phyloP scores from a whole-genome alignment of 1,140 invertebrate species.

The Nasonia vitripennis region DNA sequence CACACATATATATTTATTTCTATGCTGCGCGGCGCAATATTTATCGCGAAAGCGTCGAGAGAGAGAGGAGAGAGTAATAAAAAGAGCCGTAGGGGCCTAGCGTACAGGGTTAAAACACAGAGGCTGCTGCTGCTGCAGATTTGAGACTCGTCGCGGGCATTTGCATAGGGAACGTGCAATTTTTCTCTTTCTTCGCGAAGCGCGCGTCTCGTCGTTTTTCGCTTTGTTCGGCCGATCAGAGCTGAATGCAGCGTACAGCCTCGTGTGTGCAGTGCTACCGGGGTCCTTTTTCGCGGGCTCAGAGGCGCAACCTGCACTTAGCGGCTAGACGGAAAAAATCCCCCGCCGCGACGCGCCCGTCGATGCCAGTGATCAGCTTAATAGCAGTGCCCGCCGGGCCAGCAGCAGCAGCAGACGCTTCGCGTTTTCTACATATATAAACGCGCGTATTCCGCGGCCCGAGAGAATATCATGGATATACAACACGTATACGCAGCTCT shows the following conservation, averaged over 20 bases:
- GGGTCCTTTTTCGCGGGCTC: background rate
- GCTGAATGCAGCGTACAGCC: background rate
- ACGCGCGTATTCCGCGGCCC: background rate
- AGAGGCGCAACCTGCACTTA: background rate
- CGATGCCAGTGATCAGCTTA: conserved; percentile 69
- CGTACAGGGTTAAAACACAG: conserved; percentile 38
- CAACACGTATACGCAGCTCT: too few relatives aligned
- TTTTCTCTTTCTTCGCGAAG: conserved; percentile 56
- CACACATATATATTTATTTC: too few relatives aligned
- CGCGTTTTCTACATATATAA: background rate
- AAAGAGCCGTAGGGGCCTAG: background rate
- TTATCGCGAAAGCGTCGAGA: background rate
- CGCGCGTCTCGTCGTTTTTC: conserved; percentile 32
- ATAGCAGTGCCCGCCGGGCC: conserved; percentile 64
- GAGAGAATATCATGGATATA: background rate
- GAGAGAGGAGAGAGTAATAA: conserved; percentile 14
- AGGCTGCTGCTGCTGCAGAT: conserved; percentile 32
- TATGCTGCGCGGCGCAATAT: background rate
- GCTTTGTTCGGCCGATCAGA: background rate
- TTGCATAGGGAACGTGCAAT: conserved; percentile 71
- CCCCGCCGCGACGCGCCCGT: conserved; percentile 58
- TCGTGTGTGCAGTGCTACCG: too few relatives aligned
- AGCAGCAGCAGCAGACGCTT: background rate
- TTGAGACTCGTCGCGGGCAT: conserved; percentile 55
- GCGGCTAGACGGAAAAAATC: conserved; percentile 54